Evolutionary conservation across 2,888 invertebrate species (phyloP), one percentile per base, ranked within the genome.

Genomic region (Drosophila pullipes): DNA sequence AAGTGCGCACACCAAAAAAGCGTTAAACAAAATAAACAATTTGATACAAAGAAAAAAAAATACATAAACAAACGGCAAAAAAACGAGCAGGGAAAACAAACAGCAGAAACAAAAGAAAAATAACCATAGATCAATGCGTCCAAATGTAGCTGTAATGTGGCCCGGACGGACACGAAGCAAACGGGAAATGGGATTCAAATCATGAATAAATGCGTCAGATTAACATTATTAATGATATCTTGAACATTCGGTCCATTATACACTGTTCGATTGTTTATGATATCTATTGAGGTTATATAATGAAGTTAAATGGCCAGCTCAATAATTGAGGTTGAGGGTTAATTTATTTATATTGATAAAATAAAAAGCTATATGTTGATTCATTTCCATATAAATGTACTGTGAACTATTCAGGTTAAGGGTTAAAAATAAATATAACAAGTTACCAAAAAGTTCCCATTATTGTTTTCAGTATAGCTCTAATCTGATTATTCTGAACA

Each of bases 121-220:
- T 41, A 47, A 22, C 50, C 72, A 80, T 54, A 67, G 64, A 67
- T 76, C 73, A 73, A 63, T 80, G 76, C 44, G 41, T 22, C 47
- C 75, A 61, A 71, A 82, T 69, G 73, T 69, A 71, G 75, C 80
- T 79, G 76, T 82, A 75, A 68, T 78, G 33, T 57, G 69, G 58
- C 70, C 59, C 16, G 25, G 49, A 69, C 39, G 44, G 47, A 16
- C 47, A 7, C 25, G 47, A 25, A 31, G 52, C 54, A 54, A 77
- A 81, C 81, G 81, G 74, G 74, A 78, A 74, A 78, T 76, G 79
- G 65, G 60, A 67, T 75, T 62, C 65, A 82, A 76, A 69, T 67
- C 81, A 49, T 81, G 65, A 64, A 80, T 80, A 70, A 58, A 68
- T 62, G 65, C 67, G 69, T 68, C 63, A 82, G 80, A 80, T 70